Percentiles rank a stretch among this genome's conserved stretches.
Evolutionary conservation across 2,113 vertebrate genomes (phyloP).

Genomic region (Hypocryptadius cinnamomeus): DNA sequence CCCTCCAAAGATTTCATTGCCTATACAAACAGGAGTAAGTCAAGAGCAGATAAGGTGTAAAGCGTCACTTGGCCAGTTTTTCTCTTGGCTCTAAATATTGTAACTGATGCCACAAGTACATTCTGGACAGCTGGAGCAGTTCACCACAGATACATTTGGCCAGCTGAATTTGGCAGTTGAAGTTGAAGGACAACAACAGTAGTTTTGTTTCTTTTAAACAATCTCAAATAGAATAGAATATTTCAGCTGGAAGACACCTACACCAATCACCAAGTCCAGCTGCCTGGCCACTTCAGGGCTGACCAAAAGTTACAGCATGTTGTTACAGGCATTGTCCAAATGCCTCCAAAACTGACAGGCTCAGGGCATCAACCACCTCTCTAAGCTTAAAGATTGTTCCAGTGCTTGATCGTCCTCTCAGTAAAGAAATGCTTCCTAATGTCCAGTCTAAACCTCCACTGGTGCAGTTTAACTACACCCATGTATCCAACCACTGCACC

Average conservation of each 20-base stretch:
- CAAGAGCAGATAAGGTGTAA: not conserved
- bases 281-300: not conserved
- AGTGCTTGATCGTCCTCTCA: not conserved
- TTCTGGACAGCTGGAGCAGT: not conserved
- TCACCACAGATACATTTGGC: not conserved
- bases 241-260: not conserved
- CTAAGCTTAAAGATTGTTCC: not conserved
- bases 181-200: not conserved
- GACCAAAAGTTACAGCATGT: not conserved
- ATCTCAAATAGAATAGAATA: not conserved
- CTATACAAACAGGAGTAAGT: not conserved
- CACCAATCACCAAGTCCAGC: not conserved
- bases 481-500: not conserved
- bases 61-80: not conserved
- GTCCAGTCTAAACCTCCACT: not conserved
- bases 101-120: not conserved
- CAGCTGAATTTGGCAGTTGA: not conserved
- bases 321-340: not conserved
- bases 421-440: not conserved
- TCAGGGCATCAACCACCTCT: not conserved
- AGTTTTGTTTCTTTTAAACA: not conserved
- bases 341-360: not conserved
- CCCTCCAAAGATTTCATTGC: not conserved
- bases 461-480: not conserved
- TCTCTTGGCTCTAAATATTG: not conserved